Percentiles rank a stretch among this genome's conserved stretches.
Conservation (phyloP, 2,797 vertebrate genomes). For the Acanthurus leucopareius region DNA sequence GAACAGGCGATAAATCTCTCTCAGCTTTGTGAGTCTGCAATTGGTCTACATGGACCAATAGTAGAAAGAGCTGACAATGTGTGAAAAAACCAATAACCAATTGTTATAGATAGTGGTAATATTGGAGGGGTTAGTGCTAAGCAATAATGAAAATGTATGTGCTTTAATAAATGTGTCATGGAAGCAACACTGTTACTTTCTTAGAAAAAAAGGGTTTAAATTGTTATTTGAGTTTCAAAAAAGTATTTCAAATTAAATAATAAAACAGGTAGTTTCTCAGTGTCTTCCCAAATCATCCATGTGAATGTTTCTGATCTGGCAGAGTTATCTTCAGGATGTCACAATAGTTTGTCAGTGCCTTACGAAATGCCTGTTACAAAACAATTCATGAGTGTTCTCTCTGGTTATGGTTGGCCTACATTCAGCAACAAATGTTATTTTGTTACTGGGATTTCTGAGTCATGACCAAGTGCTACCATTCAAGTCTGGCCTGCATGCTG, state of each 20-base stretch:
- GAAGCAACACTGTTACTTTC: conserved; percentile 20
- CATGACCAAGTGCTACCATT: neutral
- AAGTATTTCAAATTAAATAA: conserved; percentile 6
- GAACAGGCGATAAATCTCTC: conserved; percentile 67
- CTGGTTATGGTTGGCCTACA: neutral
- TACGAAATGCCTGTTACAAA: neutral
- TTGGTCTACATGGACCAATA: conserved; percentile 35
- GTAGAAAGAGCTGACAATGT: conserved; percentile 42
- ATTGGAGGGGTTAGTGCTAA: conserved; percentile 21
- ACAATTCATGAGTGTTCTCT: neutral
- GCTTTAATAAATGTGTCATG: conserved; percentile 53
- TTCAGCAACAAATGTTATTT: neutral
- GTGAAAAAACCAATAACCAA: conserved; percentile 53
- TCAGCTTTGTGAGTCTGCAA: conserved; percentile 51
- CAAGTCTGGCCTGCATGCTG: neutral
- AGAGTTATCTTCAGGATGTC: neutral
- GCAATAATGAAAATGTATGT: conserved; percentile 59
- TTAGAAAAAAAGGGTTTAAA: conserved; percentile 7
- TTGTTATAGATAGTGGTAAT: conserved; percentile 54
- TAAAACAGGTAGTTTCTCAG: conserved; percentile 11
- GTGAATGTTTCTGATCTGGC: neutral
- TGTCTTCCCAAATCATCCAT: neutral
- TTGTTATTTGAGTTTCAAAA: conserved; percentile 18
- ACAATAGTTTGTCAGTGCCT: conserved; percentile 1
- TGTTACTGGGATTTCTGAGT: neutral